Evolutionary conservation across 2,113 vertebrate genomes (phyloP).

Genomic region (Rhabdomys dilectus): DNA sequence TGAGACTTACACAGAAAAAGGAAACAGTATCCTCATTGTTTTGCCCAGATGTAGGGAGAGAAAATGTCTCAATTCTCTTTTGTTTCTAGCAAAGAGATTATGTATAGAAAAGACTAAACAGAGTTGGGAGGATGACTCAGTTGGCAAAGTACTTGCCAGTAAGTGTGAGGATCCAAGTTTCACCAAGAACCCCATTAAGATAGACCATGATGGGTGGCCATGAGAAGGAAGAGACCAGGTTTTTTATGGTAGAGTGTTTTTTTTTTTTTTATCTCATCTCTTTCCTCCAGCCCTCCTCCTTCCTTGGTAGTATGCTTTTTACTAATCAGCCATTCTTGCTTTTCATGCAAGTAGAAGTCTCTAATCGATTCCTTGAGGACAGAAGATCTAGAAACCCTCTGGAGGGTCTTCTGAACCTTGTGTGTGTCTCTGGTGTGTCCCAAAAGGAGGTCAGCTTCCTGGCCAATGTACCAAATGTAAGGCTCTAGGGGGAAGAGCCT

Average conservation of each 20-base stretch:
- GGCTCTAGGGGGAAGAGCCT: no score
- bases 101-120: no score
- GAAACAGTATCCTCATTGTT: neutral
- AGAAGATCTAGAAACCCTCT: neutral
- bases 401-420: neutral
- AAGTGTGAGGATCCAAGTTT: no score
- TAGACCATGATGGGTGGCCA: no score
- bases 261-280: neutral
- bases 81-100: no score
- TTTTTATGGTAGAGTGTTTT: neutral
- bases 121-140: no score
- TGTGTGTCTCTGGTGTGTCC: no score
- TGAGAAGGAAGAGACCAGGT: neutral
- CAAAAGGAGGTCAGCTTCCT: no score
- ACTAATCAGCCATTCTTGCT: neutral
- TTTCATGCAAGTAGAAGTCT: neutral
- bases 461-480: no score
- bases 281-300: neutral
- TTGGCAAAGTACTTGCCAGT: no score
- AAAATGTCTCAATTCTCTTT: neutral
- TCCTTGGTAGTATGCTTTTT: neutral
- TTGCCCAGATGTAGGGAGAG: neutral
- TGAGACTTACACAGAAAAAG: neutral
- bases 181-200: no score
- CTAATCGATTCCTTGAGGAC: neutral